phyloP scores from a whole-genome alignment of 1,140 invertebrate genomes.

The Brachionus plicatilis region DNA sequence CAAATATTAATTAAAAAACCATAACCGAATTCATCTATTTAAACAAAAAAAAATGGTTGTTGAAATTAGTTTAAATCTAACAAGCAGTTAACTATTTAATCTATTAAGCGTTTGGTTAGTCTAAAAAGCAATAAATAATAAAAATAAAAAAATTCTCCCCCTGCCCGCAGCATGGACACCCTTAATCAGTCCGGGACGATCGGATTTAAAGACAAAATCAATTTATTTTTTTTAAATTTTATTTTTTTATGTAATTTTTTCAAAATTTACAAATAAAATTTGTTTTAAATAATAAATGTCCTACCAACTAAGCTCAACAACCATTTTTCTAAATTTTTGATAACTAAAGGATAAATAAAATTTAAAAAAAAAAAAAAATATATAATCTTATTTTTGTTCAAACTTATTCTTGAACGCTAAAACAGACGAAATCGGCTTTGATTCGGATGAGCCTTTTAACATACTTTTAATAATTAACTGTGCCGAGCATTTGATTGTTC shows the following conservation, averaged over 20 bases:
- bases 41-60: constrained; percentile 6
- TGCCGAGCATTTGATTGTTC: constrained; percentile 75
- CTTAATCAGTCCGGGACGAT: neutral
- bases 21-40: neutral
- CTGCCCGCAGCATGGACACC: neutral
- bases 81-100: neutral
- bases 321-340: constrained; percentile 4
- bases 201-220: neutral
- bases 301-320: constrained; percentile 31
- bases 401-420: constrained; percentile 24
- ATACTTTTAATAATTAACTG: constrained; percentile 69
- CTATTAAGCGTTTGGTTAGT: neutral
- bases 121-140: neutral
- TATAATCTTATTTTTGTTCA: constrained; percentile 22
- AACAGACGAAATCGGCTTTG: constrained; percentile 36
- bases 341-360: constrained; percentile 1
- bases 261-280: constrained; percentile 8
- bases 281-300: neutral
- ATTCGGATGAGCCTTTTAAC: constrained; percentile 31
- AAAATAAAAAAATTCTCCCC: neutral
- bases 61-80: constrained; percentile 27
- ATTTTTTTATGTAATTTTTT: constrained; percentile 2
- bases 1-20: neutral
- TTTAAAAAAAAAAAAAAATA: neutral
- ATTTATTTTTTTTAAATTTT: neutral